Conservation (phyloP, 2,797 vertebrate genomes). For the Anguilla marmorata region DNA sequence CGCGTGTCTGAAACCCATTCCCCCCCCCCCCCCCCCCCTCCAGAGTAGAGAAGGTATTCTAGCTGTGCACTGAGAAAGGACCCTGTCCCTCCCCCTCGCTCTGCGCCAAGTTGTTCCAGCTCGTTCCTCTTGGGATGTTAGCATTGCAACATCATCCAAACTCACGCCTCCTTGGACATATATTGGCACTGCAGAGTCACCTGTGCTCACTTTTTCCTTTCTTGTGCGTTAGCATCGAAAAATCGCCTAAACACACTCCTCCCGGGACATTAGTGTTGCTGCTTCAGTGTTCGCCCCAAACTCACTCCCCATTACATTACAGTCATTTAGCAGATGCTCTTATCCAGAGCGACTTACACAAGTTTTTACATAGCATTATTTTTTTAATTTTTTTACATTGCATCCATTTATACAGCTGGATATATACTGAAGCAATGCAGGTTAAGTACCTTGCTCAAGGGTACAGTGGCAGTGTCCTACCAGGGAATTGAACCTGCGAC, state of each 20-base stretch:
- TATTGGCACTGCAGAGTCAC: background rate
- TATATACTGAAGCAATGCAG: too few species aligned
- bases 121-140: background rate
- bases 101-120: background rate
- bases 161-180: background rate
- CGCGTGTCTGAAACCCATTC: constrained; percentile 6
- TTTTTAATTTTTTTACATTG: too few species aligned
- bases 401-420: too few species aligned
- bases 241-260: background rate
- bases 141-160: background rate
- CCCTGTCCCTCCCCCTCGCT: too few species aligned
- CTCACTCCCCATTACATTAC: background rate
- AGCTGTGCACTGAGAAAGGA: background rate
- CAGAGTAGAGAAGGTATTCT: background rate
- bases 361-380: too few species aligned
- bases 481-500: too few species aligned
- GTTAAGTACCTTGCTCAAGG: too few species aligned
- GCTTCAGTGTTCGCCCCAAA: background rate
- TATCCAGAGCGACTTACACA: too few species aligned
- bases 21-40: background rate
- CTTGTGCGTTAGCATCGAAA: too few species aligned
- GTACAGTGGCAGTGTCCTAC: too few species aligned
- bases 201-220: too few species aligned
- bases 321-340: too few species aligned
- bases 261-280: background rate